These are phyloP conservation scores for Tamias sibiricus DNA, from an alignment of 2,113 vertebrate species.

Conservation along the genomic window DNA sequence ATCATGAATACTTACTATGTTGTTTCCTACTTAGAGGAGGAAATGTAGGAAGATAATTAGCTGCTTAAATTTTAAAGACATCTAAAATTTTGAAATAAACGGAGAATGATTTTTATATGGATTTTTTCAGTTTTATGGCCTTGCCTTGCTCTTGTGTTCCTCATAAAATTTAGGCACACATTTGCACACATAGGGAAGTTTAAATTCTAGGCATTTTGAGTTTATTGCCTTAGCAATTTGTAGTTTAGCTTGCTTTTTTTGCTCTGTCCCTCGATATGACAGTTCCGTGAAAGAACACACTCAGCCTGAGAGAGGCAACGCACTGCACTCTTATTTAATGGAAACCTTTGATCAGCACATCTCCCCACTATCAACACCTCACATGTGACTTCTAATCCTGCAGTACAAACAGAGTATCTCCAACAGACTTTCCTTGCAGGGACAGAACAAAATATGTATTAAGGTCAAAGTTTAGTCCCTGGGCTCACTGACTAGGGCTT, in stretches of 20 bases:
- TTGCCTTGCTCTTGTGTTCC: constrained; percentile 21
- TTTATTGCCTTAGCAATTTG: constrained; percentile 33
- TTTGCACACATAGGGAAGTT: neutral
- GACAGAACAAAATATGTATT: constrained; percentile 54
- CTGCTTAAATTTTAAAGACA: constrained; percentile 70
- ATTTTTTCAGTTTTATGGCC: neutral
- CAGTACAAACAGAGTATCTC: constrained; percentile 13
- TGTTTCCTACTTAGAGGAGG: constrained; percentile 66
- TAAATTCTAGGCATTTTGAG: constrained; percentile 33
- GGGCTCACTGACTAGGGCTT: constrained; percentile 55
- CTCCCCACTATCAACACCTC: neutral
- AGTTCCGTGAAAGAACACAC: neutral
- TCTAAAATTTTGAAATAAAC: constrained; percentile 20
- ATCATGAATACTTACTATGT: neutral
- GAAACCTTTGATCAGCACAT: constrained; percentile 59
- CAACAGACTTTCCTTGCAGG: constrained; percentile 59
- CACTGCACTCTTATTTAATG: neutral
- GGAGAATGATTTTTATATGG: constrained; percentile 4
- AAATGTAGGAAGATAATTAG: constrained; percentile 54
- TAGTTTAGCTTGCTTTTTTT: constrained; percentile 56
- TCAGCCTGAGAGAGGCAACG: neutral
- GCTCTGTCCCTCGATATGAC: constrained; percentile 19
- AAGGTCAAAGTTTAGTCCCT: constrained; percentile 66
- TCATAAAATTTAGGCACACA: neutral
- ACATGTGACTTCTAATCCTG: constrained; percentile 12